Percentiles rank a stretch among this genome's conserved stretches.
Evolutionary conservation across 1,140 invertebrate species (phyloP).

Genomic region (Drosophila arizonae): DNA sequence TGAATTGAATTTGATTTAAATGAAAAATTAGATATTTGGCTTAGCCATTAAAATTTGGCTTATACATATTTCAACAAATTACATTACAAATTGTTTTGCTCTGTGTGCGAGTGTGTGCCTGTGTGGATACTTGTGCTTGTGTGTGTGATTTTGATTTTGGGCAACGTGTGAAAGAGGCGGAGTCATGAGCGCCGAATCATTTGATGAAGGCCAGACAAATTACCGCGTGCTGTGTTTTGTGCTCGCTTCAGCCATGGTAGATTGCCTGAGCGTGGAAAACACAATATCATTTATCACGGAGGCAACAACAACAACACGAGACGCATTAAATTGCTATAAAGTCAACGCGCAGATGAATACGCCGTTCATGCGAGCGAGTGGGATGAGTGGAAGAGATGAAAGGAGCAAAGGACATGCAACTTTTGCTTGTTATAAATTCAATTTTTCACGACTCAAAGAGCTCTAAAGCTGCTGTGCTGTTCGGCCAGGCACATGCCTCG

Average conservation of each 20-base stretch:
- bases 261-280: slow-evolving; percentile 23
- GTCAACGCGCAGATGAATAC: slow-evolving; percentile 53
- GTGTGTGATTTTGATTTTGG: slow-evolving; percentile 16
- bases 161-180: slow-evolving; percentile 5
- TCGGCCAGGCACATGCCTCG: slow-evolving; percentile 18
- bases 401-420: slow-evolving; percentile 50
- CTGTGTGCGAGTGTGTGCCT: no score
- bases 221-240: slow-evolving; percentile 35
- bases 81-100: slow-evolving; percentile 7
- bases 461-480: slow-evolving; percentile 8
- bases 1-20: background rate
- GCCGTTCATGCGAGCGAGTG: slow-evolving; percentile 37
- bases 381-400: slow-evolving; percentile 16
- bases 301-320: slow-evolving; percentile 32
- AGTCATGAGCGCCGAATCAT: slow-evolving; percentile 16
- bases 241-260: slow-evolving; percentile 5
- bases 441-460: slow-evolving; percentile 57
- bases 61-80: slow-evolving; percentile 29
- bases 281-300: slow-evolving; percentile 70
- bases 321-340: slow-evolving; percentile 79
- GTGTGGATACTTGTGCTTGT: no score
- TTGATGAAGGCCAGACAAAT: slow-evolving; percentile 63
- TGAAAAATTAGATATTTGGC: background rate
- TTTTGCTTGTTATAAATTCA: slow-evolving; percentile 77
- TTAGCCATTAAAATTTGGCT: slow-evolving; percentile 1